A percentile compares a stretch with the other conserved stretches of the same genome.
Evolutionary conservation across 53 echinoderm and acorn worm species (phyloP).

Genomic region (Crossaster papposus): DNA sequence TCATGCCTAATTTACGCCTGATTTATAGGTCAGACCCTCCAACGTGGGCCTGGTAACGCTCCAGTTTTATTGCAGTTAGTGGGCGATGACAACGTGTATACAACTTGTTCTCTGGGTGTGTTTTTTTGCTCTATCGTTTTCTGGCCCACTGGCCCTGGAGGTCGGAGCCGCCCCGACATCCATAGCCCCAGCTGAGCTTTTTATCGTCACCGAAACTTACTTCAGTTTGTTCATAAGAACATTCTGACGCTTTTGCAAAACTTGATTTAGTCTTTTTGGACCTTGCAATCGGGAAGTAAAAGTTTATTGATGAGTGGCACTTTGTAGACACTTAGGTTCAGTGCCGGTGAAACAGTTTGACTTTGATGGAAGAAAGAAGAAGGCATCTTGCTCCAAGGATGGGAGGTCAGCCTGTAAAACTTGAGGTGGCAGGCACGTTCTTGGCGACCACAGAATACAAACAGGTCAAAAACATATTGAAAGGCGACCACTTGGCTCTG

Average conservation of each 20-base stretch:
- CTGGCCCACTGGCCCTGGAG: conserved; percentile 6
- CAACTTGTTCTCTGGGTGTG: conserved; percentile 51
- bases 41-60: conserved; percentile 48
- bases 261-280: background rate
- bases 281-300: background rate
- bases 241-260: background rate
- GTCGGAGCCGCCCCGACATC: background rate
- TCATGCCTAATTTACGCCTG: conserved; percentile 55
- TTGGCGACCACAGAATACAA: background rate
- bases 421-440: background rate
- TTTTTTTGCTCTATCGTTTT: background rate
- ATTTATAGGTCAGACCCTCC: conserved; percentile 58
- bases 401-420: background rate
- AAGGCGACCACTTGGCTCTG: background rate
- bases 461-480: background rate
- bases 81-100: conserved; percentile 59
- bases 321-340: conserved; percentile 27
- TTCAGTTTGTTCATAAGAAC: conserved; percentile 10
- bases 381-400: background rate
- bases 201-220: conserved; percentile 30
- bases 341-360: conserved; percentile 19
- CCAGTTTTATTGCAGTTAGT: conserved; percentile 40
- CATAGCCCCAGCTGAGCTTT: background rate
- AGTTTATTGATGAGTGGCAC: conserved; percentile 12
- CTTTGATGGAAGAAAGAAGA: conserved; percentile 23